Evolutionary conservation across 2,888 invertebrate genomes (phyloP), one percentile per base, ranked within the genome.

Genomic region (Chaetogeoica ovagalla): DNA sequence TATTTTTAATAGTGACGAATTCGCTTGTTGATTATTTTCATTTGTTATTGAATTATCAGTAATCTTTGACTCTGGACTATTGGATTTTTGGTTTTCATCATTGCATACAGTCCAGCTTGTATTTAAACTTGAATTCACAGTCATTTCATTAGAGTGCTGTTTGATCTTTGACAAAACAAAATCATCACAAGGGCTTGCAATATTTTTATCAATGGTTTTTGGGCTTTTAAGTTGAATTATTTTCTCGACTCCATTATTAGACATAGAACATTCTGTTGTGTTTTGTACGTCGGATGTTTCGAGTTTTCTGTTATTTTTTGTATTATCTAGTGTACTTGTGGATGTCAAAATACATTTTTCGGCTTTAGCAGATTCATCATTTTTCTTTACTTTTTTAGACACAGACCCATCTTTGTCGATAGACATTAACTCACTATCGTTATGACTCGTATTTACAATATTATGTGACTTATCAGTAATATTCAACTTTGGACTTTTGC

Each of bases 61-160:
- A 52, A n/a, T 48, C 1, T 52, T 63, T 48, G 76, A 11, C 4
- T 52, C 15, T 43, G 43, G 21, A 43, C 15, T 17, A 0, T 74
- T 75, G 55, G 19, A 21, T 57, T 19, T 23, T 0, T 21, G 21
- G 19, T 75, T 66, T 7, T 57, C 43, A 57, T 75, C 65, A 23
- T 17, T 57, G 13, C 74, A 75, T 5, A 77, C 77, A 70, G 55
- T 70, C 77, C 77, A 77, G 55, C 77, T 77, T 37, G 39, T 52
- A 77, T 77, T 77, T 52, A 70, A 13, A 70, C 70, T 77, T 39
- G 52, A 30, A 70, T 55, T 63, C 8, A 8, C 37, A 37, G 30
- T 39, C 0, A 70, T 70, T 21, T 63, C 70, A 55, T 48, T n/a
- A 55, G 77, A 77, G 39, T 15, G 60, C 1, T 69, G 43, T 77